A percentile compares a stretch with the other conserved stretches of the same genome.
Conservation (phyloP, 2,797 vertebrate genomes). For the Sebastes oblongus region DNA sequence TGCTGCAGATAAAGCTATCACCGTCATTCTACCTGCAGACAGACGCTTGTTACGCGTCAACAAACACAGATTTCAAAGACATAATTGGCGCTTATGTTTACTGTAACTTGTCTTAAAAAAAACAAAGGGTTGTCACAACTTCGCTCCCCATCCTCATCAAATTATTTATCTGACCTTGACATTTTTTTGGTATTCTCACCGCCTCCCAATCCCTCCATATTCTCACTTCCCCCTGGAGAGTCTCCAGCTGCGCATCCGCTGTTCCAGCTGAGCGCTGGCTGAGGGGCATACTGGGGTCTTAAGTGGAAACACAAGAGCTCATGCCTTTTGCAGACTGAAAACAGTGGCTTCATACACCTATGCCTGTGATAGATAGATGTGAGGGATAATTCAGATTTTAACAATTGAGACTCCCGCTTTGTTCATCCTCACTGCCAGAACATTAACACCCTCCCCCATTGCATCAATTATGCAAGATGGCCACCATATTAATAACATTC, state of each 20-base stretch:
- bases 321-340: neutral
- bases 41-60: conserved; percentile 54
- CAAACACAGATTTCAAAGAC: conserved; percentile 15
- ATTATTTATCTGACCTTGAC: neutral
- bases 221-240: conserved; percentile 1
- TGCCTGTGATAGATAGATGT: neutral
- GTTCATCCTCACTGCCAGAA: conserved; percentile 29
- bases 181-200: neutral
- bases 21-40: conserved; percentile 49
- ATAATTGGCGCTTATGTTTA: conserved; percentile 29
- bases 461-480: conserved; percentile 65
- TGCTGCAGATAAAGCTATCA: conserved; percentile 68
- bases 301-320: conserved; percentile 9
- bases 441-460: conserved; percentile 22
- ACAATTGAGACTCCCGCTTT: neutral
- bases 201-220: neutral
- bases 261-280: conserved; percentile 29
- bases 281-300: conserved; percentile 17
- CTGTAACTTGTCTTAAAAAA: neutral
- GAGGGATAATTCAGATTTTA: neutral
- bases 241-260: conserved; percentile 44
- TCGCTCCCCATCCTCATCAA: neutral
- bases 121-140: neutral
- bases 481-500: conserved; percentile 63
- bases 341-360: neutral